A percentile compares a stretch with the other conserved stretches of the same genome.
Conservation (phyloP, 2,113 vertebrate species). For the Oryzias javanicus region DNA sequence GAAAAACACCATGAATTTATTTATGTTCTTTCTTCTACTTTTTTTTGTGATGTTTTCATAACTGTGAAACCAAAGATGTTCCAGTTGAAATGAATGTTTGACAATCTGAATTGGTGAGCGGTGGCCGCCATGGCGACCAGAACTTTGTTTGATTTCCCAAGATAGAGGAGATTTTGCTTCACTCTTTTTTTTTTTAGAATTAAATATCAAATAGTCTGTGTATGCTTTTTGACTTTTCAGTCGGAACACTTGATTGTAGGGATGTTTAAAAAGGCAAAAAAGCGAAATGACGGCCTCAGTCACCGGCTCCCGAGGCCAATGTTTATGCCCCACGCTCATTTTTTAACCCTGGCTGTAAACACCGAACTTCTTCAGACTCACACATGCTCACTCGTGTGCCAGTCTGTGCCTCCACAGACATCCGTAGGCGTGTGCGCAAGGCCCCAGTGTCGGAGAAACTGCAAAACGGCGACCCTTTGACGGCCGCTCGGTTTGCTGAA, state of each 20-base stretch:
- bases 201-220: not conserved
- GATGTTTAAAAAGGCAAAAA: conserved; percentile 63
- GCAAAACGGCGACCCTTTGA: conserved; percentile 25
- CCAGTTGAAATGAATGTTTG: too few species aligned
- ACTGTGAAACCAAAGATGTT: too few species aligned
- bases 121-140: not conserved
- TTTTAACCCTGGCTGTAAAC: conserved; percentile 59
- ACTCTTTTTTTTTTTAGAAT: not conserved
- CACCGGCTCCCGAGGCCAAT: conserved; percentile 45
- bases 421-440: conserved; percentile 9
- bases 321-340: conserved; percentile 52
- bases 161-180: too few species aligned
- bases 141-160: not conserved
- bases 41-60: too few species aligned
- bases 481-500: conserved; percentile 5
- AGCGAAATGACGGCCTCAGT: conserved; percentile 25
- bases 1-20: not conserved
- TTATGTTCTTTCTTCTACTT: too few species aligned
- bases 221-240: conserved; percentile 7
- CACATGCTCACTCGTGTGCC: conserved; percentile 11
- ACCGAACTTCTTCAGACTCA: conserved; percentile 32
- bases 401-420: conserved; percentile 22
- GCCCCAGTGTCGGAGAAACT: conserved; percentile 27
- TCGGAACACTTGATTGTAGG: conserved; percentile 40
- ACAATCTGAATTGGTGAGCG: too few species aligned